phyloP scores from a whole-genome alignment of 2,888 invertebrate species.

The Macroteleia sp. region DNA sequence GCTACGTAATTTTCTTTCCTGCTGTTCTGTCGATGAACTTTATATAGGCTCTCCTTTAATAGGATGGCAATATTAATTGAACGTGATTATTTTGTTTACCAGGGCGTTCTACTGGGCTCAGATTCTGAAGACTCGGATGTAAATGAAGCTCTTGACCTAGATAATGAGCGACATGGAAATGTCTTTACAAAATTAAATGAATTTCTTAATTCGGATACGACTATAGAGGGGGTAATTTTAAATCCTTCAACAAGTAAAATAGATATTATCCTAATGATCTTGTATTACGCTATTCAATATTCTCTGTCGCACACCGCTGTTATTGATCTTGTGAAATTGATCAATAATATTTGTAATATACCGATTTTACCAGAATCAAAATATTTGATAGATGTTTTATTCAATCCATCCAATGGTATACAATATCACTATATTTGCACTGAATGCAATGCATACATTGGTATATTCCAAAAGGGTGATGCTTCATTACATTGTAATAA shows the following conservation, averaged over 20 bases:
- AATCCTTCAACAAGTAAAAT: not conserved
- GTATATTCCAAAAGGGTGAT: slow-evolving; percentile 3
- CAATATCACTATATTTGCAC: slow-evolving; percentile 34
- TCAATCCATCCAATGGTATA: slow-evolving; percentile 8
- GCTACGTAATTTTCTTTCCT: too few species aligned
- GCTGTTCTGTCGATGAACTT: too few species aligned
- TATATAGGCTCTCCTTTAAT: too few species aligned
- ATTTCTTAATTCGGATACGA: not conserved
- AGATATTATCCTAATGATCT: slow-evolving; percentile 32
- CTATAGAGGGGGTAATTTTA: not conserved
- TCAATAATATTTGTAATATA: slow-evolving; percentile 29
- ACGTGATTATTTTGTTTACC: too few species aligned
- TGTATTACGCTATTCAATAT: slow-evolving; percentile 16
- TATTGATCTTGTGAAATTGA: slow-evolving; percentile 10
- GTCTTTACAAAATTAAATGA: not conserved
- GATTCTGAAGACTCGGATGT: too few species aligned
- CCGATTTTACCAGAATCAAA: slow-evolving; percentile 31
- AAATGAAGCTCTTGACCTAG: too few species aligned
- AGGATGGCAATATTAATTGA: too few species aligned
- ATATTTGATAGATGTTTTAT: too few species aligned
- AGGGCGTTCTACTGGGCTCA: too few species aligned
- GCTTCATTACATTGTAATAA: not conserved
- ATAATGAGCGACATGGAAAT: too few species aligned
- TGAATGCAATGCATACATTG: slow-evolving; percentile 10
- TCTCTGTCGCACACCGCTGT: slow-evolving; percentile 17